Evolutionary conservation across 2,113 vertebrate genomes (phyloP).

Genomic region (Xiphophorus hellerii): DNA sequence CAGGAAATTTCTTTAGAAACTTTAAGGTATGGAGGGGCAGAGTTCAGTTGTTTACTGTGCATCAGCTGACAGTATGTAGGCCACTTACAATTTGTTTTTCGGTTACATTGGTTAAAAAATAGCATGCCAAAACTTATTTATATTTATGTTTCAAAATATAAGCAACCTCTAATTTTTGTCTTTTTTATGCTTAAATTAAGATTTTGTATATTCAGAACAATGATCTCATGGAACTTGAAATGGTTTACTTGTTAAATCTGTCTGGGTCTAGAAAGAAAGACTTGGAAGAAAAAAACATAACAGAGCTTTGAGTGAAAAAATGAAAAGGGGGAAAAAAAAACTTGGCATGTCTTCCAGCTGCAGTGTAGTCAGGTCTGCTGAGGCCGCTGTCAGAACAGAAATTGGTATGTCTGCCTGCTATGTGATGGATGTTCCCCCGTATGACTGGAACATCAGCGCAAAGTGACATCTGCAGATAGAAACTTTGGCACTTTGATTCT

Average conservation of each 20-base stretch:
- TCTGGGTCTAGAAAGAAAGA: not conserved
- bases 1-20: not conserved
- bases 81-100: too few species aligned
- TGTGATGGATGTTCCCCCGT: conserved; percentile 51
- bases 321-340: not conserved
- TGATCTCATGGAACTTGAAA: too few species aligned
- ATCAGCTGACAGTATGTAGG: too few species aligned
- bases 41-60: too few species aligned
- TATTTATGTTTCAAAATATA: too few species aligned
- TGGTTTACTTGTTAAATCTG: too few species aligned
- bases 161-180: too few species aligned
- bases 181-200: too few species aligned
- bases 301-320: not conserved
- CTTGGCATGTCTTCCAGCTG: not conserved
- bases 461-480: not conserved
- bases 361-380: conserved; percentile 26
- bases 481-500: not conserved
- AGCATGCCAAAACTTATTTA: too few species aligned
- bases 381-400: conserved; percentile 58
- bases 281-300: not conserved
- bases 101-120: too few species aligned
- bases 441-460: conserved; percentile 24
- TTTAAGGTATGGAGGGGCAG: too few species aligned
- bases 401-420: conserved; percentile 45
- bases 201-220: too few species aligned